phyloP scores from a whole-genome alignment of 2,888 invertebrate species.

The Plagodis pulveraria region DNA sequence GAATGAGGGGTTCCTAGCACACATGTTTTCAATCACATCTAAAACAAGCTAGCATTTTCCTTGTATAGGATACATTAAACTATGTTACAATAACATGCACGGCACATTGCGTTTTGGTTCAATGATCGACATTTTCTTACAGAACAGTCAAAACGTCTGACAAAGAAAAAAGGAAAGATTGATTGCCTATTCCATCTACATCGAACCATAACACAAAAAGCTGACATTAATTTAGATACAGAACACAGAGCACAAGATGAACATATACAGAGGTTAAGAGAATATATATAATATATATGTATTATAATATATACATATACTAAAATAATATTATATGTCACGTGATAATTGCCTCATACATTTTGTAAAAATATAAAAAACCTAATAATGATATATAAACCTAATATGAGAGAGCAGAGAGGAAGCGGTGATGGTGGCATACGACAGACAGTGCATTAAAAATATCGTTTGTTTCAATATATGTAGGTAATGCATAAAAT shows the following conservation, averaged over 20 bases:
- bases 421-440: slow-evolving; percentile 86
- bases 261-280: slow-evolving; percentile 79
- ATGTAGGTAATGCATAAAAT: slow-evolving; percentile 84
- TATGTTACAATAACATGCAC: slow-evolving; percentile 82
- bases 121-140: slow-evolving; percentile 63
- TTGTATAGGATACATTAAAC: slow-evolving; percentile 73
- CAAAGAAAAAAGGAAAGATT: slow-evolving; percentile 41
- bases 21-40: slow-evolving; percentile 78
- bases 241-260: slow-evolving; percentile 83
- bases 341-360: slow-evolving; percentile 84
- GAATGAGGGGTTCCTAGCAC: slow-evolving; percentile 77
- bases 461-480: slow-evolving; percentile 84
- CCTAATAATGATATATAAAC: slow-evolving; percentile 82
- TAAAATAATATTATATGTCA: slow-evolving; percentile 73
- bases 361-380: slow-evolving; percentile 71
- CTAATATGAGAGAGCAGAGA: slow-evolving; percentile 86
- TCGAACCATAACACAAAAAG: slow-evolving; percentile 84
- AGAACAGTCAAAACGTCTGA: slow-evolving; percentile 45
- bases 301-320: slow-evolving; percentile 71
- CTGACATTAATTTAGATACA: slow-evolving; percentile 82
- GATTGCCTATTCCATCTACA: slow-evolving; percentile 61
- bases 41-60: slow-evolving; percentile 81
- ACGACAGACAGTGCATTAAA: slow-evolving; percentile 86
- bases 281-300: slow-evolving; percentile 53
- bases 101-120: slow-evolving; percentile 82